These are phyloP conservation scores for Pycnonotus jocosus DNA, from an alignment of 2,113 vertebrate genomes.

Conservation along the genomic window DNA sequence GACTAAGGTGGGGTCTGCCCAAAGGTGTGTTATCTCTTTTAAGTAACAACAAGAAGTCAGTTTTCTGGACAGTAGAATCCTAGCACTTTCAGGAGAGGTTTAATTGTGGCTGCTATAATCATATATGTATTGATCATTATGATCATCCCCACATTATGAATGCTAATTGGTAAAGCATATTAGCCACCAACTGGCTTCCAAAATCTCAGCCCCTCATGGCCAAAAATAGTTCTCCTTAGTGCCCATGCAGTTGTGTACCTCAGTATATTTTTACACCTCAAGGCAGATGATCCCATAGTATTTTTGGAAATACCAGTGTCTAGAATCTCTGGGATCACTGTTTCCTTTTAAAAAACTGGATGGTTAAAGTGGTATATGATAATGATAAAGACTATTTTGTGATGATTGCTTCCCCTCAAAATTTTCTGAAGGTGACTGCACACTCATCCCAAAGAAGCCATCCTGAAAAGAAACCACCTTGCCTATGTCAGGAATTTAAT, in stretches of 20 bases:
- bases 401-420: not conserved
- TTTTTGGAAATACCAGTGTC: not conserved
- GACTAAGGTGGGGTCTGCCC: not conserved
- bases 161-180: not conserved
- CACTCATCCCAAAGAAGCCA: not conserved
- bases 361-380: not conserved
- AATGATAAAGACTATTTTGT: not conserved
- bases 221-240: not conserved
- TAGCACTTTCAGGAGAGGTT: not conserved
- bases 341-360: not conserved
- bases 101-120: not conserved
- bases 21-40: not conserved
- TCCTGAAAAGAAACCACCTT: not conserved
- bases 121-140: not conserved
- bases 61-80: not conserved
- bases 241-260: not conserved
- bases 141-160: not conserved
- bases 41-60: not conserved
- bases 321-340: not conserved
- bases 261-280: not conserved
- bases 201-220: not conserved
- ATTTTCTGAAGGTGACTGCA: not conserved
- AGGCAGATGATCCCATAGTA: fast-evolving
- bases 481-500: not conserved
- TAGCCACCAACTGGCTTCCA: not conserved